These are phyloP conservation scores for Falco punctatus DNA, from an alignment of 2,113 vertebrate species.

Conservation along the genomic window DNA sequence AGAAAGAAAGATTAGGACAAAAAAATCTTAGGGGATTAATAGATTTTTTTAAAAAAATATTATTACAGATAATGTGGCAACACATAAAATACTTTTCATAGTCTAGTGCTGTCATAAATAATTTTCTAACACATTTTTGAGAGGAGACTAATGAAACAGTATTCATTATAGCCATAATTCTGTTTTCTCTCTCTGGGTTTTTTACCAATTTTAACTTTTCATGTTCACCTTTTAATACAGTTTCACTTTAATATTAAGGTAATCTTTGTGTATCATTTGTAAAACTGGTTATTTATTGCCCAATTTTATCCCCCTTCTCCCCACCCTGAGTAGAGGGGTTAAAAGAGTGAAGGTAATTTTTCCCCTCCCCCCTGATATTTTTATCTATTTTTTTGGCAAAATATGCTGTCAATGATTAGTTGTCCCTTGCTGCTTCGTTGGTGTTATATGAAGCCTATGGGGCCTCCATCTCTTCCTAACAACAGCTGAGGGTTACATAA, in stretches of 20 bases:
- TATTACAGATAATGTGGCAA: not conserved
- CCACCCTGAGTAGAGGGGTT: rapidly evolving
- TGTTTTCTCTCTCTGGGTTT: rapidly evolving
- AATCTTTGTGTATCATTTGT: not conserved
- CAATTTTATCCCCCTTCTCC: not conserved
- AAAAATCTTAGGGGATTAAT: not conserved
- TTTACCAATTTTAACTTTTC: not conserved
- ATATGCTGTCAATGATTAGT: not conserved
- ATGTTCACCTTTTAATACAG: not conserved
- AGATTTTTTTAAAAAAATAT: not conserved
- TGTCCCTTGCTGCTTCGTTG: not conserved
- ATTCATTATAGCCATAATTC: not conserved
- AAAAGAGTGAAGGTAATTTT: not conserved
- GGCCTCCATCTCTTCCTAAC: not conserved
- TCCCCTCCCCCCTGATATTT: too few relatives aligned
- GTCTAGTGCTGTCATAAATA: not conserved
- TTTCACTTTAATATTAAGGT: not conserved
- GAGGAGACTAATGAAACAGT: not conserved
- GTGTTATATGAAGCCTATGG: not conserved
- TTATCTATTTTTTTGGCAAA: not conserved
- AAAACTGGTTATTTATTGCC: not conserved
- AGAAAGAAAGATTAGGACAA: not conserved
- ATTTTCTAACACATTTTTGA: not conserved
- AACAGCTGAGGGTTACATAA: not conserved
- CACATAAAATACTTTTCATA: not conserved